Evolutionary conservation across 2,113 vertebrate species (phyloP), one percentile per base, ranked within the genome.

Genomic region (Lepus europaeus): DNA sequence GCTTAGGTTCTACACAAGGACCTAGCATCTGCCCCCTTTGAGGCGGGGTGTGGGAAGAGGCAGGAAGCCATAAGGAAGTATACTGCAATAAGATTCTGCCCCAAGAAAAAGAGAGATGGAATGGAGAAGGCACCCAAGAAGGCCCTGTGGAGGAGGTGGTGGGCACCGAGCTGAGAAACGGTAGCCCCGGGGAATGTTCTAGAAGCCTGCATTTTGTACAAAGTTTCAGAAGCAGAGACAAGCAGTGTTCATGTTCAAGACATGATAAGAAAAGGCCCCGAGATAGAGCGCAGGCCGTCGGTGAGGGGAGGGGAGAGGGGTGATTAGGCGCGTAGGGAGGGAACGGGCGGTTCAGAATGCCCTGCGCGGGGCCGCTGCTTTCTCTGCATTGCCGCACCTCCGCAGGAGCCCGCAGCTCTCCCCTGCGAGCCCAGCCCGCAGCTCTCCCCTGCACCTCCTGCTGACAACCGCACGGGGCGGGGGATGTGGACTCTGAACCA

Each of bases 181-280:
- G 87, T 45, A 69, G 36, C 45, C 45, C 45, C 45, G 6, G 20
- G 56, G 51, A 81, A n/a, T 31, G 72, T 45, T 56, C 66, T 90
- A 45, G 91, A 74, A 87, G 77, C 29, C 63, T 69, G 25, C 36
- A 20, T 76, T 89, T 68, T 69, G 64, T 91, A 81, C 66, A 56
- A 39, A 89, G 90, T 91, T 96, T 76, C 45, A 68, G 93, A 92
- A 85, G 33, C 33, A 33, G 77, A 81, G 72, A 86, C 11, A 61
- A 87, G 82, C n/a, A 59, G 31, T 20, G 72, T 33, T 94, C 33
- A 9, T 91, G 84, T 76, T 91, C 22, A 61, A 45, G 72, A 77
- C 68, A 3, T 72, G 92, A 84, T 95, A 94, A 95, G 90, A 94
- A 93, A 89, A 66, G 33, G 63, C 83, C 53, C 13, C 0, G 22